Evolutionary conservation across 2,113 vertebrate genomes (phyloP), one percentile per base, ranked within the genome.

Genomic region (Orthonyx spaldingii): DNA sequence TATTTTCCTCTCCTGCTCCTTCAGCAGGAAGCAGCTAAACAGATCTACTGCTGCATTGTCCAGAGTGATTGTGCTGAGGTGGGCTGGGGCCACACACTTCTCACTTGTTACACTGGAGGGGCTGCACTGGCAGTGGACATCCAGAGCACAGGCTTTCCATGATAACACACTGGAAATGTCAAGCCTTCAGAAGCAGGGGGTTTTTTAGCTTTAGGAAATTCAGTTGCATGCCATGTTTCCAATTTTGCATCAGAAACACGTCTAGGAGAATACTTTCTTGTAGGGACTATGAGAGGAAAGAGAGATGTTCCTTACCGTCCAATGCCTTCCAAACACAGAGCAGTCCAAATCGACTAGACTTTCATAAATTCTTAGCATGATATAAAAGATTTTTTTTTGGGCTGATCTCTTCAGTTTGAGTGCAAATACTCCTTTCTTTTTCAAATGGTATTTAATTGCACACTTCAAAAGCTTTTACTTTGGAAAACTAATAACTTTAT

Each of bases 401-500:
- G 16, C 42, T 83, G n/a, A 59, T 63, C 7, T 70, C 22, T 87
- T 65, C n/a, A n/a, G 7, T 56, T 86, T 74, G 41, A 92, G 28
- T 41, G 60, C 10, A 39, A 70, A 13, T 39, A 33, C 39, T 74
- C 13, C 20, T 44, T 85, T 52, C 30, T 84, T 53, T 87, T 61
- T 30, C 32, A 59, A 80, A 59, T n/a, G 30, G 16, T 66, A 30
- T 87, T 83, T 88, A 94, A 92, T 84, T 93, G 65, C 68, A 80
- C 13, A 24, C 44, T 91, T 89, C 77, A 87, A 87, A 94, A 94
- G 70, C 32, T 87, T 90, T 90, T 78, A 53, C 42, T 95, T 71
- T 84, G 87, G 35, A 90, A 80, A 96, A 81, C 53, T 19, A 44
- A 64, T 44, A 42, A 83, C 6, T 49, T 77, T 8, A 50, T 28